phyloP scores from a whole-genome alignment of 2,797 vertebrate species.

The Sarcophilus harrisii region DNA sequence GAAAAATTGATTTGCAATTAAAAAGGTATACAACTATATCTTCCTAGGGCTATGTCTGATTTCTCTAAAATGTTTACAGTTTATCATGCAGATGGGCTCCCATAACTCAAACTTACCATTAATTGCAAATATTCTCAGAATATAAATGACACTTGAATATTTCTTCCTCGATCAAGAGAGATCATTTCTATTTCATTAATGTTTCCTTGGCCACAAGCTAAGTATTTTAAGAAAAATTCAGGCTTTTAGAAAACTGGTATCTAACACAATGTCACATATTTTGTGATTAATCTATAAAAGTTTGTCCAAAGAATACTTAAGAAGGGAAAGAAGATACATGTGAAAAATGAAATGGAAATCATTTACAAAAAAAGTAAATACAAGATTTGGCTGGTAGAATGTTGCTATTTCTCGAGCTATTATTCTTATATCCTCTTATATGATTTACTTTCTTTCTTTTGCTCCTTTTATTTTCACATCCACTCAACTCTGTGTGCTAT shows the following conservation, averaged over 20 bases:
- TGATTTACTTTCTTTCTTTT: background rate
- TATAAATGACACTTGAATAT: conserved; percentile 24
- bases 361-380: background rate
- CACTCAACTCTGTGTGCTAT: background rate
- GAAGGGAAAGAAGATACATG: background rate
- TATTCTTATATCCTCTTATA: background rate
- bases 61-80: conserved; percentile 49
- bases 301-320: background rate
- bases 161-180: conserved; percentile 13
- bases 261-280: background rate
- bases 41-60: conserved; percentile 39
- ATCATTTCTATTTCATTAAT: conserved; percentile 1
- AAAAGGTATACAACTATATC: conserved; percentile 48
- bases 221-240: conserved; percentile 21
- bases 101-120: conserved; percentile 49
- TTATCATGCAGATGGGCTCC: conserved; percentile 37
- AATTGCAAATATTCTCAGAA: conserved; percentile 42
- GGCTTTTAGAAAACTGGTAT: background rate
- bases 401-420: background rate
- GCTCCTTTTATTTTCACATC: background rate
- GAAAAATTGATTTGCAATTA: conserved; percentile 61
- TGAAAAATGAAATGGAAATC: background rate
- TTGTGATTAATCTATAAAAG: background rate
- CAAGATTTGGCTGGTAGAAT: background rate
- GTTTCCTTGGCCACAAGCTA: conserved; percentile 17